Evolutionary conservation across 2,113 vertebrate species (phyloP).

Genomic region (Tringa solitaria): DNA sequence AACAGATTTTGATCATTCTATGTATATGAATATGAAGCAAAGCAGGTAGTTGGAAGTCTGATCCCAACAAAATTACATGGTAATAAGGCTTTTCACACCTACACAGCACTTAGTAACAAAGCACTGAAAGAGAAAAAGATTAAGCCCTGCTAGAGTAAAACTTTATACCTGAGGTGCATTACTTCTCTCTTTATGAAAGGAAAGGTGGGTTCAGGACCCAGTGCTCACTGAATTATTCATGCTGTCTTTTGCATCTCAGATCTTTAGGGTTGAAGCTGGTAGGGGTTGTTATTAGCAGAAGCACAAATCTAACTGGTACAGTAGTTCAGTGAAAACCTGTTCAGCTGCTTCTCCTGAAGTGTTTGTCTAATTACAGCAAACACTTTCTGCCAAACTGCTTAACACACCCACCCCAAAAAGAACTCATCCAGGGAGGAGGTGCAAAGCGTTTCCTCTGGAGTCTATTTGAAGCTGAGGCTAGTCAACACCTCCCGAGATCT

Average conservation of each 20-base stretch:
- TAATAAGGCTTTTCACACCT: slow-evolving; percentile 77
- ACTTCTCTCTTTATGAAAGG: slow-evolving; percentile 59
- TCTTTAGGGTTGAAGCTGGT: slow-evolving; percentile 28
- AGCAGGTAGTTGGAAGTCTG: slow-evolving; percentile 74
- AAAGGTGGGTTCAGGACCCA: slow-evolving; percentile 62
- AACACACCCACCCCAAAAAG: not conserved
- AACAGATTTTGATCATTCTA: slow-evolving; percentile 72
- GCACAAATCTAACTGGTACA: not conserved
- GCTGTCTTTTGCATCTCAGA: slow-evolving; percentile 33
- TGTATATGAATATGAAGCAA: slow-evolving; percentile 72
- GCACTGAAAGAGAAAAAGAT: slow-evolving; percentile 60
- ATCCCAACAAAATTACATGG: slow-evolving; percentile 76
- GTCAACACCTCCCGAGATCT: not conserved
- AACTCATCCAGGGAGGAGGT: not conserved
- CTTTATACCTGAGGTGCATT: slow-evolving; percentile 61
- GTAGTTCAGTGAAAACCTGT: not conserved
- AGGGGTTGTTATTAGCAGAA: slow-evolving; percentile 20
- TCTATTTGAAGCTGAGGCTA: not conserved
- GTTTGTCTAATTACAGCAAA: slow-evolving; percentile 60
- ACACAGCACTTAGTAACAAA: slow-evolving; percentile 72
- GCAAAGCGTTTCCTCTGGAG: not conserved
- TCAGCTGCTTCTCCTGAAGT: not conserved
- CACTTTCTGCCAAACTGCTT: not conserved
- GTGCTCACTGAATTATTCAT: slow-evolving; percentile 73
- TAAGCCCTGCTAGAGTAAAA: slow-evolving; percentile 66